phyloP scores from a whole-genome alignment of 2,888 invertebrate species.

The Vannuccia rotundouncinata region DNA sequence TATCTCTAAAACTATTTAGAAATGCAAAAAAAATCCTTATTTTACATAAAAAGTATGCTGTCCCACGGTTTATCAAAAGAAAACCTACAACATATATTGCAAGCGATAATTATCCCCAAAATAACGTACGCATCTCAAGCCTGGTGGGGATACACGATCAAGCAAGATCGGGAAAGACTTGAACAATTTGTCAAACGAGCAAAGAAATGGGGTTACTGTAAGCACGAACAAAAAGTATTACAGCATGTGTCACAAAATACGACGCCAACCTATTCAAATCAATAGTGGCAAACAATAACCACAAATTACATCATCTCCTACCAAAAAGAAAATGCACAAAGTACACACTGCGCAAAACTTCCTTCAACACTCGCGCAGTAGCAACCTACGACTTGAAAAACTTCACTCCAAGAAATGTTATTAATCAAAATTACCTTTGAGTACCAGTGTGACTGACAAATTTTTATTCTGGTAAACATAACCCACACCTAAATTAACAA shows the following conservation, averaged over 20 bases:
- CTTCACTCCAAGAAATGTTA: slow-evolving; percentile 6
- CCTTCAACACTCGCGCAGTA: slow-evolving; percentile 15
- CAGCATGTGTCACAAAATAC: slow-evolving; percentile 21
- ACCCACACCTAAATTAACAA: no score
- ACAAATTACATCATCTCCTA: slow-evolving; percentile 7
- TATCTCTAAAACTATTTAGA: no score
- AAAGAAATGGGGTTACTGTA: slow-evolving; percentile 24
- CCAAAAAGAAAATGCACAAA: slow-evolving; percentile 16
- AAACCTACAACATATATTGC: slow-evolving; percentile 8
- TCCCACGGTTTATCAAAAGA: slow-evolving; percentile 12
- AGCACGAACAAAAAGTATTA: slow-evolving; percentile 16
- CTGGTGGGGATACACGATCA: slow-evolving; percentile 7
- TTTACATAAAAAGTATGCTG: slow-evolving; percentile 19
- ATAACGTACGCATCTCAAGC: slow-evolving; percentile 24
- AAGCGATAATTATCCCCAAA: slow-evolving; percentile 19
- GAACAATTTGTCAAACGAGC: slow-evolving; percentile 15
- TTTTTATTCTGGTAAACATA: not conserved
- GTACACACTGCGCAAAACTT: slow-evolving; percentile 14
- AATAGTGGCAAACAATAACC: slow-evolving; percentile 21
- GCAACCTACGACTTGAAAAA: slow-evolving; percentile 26
- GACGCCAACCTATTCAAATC: slow-evolving; percentile 23
- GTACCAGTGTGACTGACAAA: slow-evolving; percentile 20
- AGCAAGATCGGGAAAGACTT: slow-evolving; percentile 21
- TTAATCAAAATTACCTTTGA: slow-evolving; percentile 19
- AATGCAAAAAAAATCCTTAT: not conserved